Conservation (phyloP, 2,888 invertebrate genomes). For the Drosophila setosimentum region DNA sequence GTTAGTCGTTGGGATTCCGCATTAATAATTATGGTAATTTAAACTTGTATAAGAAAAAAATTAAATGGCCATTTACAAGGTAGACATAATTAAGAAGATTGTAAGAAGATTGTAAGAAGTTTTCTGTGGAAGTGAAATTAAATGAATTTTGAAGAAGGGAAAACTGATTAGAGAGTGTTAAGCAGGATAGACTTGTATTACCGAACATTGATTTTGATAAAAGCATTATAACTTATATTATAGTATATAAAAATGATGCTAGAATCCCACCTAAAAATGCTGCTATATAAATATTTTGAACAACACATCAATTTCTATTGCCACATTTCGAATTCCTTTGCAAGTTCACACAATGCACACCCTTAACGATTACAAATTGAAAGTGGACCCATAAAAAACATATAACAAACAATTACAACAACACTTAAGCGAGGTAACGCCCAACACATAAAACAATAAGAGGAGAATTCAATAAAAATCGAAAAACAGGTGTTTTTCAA, state of each 20-base stretch:
- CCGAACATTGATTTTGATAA: neutral
- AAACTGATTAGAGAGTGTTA: neutral
- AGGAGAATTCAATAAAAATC: slow-evolving; percentile 19
- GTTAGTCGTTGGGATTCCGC: accelerated
- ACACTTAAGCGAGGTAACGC: slow-evolving; percentile 54
- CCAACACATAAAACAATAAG: slow-evolving; percentile 35
- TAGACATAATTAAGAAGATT: too few relatives aligned
- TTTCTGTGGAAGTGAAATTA: neutral
- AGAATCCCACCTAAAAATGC: neutral
- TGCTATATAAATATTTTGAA: slow-evolving; percentile 2
- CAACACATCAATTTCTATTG: neutral
- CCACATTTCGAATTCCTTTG: neutral
- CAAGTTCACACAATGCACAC: slow-evolving; percentile 21
- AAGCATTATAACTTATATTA: neutral
- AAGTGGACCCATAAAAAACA: slow-evolving; percentile 19
- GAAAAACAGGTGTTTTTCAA: slow-evolving; percentile 69
- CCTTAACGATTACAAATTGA: slow-evolving; percentile 64
- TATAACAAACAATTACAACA: slow-evolving; percentile 59
- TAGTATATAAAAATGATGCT: neutral
- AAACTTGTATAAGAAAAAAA: too few relatives aligned
- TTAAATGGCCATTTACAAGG: too few relatives aligned
- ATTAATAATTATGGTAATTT: too few relatives aligned
- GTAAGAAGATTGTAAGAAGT: too few relatives aligned
- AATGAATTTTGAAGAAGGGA: neutral
- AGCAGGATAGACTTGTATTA: neutral